Percentiles rank a stretch among this genome's conserved stretches.
Conservation (phyloP, 2,797 vertebrate genomes). For the Eulemur rubriventer region DNA sequence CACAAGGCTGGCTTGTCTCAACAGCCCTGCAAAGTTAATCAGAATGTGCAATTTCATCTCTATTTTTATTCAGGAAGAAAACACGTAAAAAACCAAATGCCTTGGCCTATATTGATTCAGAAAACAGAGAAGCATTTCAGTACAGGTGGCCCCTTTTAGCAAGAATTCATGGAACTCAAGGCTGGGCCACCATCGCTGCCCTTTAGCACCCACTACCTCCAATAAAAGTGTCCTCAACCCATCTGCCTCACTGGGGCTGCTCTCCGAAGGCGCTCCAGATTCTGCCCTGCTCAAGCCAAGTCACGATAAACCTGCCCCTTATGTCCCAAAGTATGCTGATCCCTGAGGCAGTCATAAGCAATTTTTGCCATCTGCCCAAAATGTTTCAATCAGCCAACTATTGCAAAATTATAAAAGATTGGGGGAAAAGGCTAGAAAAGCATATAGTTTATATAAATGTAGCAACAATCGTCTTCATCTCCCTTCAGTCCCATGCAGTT, state of each 20-base stretch:
- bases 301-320: not conserved
- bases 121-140: conserved; percentile 7
- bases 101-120: not conserved
- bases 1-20: not conserved
- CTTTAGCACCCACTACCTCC: not conserved
- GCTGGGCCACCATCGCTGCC: not conserved
- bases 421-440: not conserved
- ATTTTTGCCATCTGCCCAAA: not conserved
- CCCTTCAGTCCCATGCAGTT: not conserved
- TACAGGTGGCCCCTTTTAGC: not conserved
- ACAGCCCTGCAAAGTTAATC: not conserved
- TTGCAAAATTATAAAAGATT: not conserved
- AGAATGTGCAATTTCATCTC: not conserved
- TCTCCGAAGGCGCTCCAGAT: not conserved
- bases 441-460: not conserved
- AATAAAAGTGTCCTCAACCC: not conserved
- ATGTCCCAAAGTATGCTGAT: not conserved
- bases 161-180: not conserved
- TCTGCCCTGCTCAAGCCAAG: not conserved
- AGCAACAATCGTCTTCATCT: not conserved
- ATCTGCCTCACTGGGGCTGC: not conserved
- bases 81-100: not conserved
- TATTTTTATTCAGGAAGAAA: conserved; percentile 42
- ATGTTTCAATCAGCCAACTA: not conserved
- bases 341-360: not conserved